These are phyloP conservation scores for Gymnodraco acuticeps DNA, from an alignment of 2,797 vertebrate genomes.

Conservation along the genomic window DNA sequence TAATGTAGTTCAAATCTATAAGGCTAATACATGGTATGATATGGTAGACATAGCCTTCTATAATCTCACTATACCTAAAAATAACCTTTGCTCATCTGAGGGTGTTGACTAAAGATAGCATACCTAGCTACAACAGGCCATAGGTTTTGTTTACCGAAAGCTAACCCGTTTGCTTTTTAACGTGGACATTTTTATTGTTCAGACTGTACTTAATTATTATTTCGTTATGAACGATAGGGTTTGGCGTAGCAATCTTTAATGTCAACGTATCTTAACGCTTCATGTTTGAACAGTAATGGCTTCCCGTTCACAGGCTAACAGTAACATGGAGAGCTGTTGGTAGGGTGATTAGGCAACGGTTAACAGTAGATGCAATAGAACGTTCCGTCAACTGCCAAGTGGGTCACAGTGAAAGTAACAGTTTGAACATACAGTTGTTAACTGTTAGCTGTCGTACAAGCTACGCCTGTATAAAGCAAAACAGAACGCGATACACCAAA, in stretches of 20 bases:
- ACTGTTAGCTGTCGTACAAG: background rate
- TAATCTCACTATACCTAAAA: background rate
- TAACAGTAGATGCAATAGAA: background rate
- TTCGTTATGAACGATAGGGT: fast-evolving
- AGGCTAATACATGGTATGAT: fast-evolving
- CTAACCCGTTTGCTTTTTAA: background rate
- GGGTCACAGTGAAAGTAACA: background rate
- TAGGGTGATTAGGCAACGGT: background rate
- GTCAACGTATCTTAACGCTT: too few species aligned
- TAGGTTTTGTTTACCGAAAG: background rate
- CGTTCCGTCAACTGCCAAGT: background rate
- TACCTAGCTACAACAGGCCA: conserved; percentile 19
- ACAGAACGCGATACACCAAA: background rate
- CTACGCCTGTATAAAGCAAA: background rate
- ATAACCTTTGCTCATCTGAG: background rate
- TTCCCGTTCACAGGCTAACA: background rate
- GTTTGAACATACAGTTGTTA: background rate
- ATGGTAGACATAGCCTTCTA: fast-evolving
- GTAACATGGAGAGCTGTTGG: background rate
- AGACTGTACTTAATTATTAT: fast-evolving
- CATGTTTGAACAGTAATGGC: background rate
- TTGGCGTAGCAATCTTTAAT: background rate
- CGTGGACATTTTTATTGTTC: too few species aligned
- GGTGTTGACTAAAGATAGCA: conserved; percentile 25
- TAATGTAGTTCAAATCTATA: fast-evolving